A percentile compares a stretch with the other conserved stretches of the same genome.
Evolutionary conservation across 2,113 vertebrate genomes (phyloP).

Genomic region (Perognathus longimembris): DNA sequence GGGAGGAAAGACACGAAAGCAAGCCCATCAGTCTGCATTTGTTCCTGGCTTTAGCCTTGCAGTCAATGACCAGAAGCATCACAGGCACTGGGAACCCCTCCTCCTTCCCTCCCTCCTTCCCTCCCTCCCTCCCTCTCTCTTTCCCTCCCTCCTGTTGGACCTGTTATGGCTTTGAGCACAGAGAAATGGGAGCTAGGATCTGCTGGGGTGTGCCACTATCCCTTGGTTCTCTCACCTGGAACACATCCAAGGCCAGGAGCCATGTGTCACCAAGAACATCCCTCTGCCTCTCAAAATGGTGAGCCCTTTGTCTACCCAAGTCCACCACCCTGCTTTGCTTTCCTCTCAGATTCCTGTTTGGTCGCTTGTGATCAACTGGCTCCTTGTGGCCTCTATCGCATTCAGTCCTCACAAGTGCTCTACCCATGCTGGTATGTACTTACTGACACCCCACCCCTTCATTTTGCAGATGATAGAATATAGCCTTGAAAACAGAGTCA

Average conservation of each 20-base stretch:
- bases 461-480: not conserved
- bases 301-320: not conserved
- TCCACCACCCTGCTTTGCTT: not conserved
- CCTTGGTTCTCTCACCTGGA: too few species aligned
- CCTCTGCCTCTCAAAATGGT: not conserved
- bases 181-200: not conserved
- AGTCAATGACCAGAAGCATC: not conserved
- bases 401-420: not conserved
- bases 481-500: not conserved
- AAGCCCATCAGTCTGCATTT: not conserved
- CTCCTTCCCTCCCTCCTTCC: too few species aligned
- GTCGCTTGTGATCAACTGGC: not conserved
- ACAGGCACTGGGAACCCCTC: not conserved
- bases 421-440: too few species aligned
- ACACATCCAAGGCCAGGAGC: not conserved
- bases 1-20: not conserved
- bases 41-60: not conserved
- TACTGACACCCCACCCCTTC: not conserved
- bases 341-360: not conserved
- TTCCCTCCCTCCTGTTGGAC: not conserved
- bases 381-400: not conserved
- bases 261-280: not conserved
- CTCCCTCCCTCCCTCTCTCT: too few species aligned
- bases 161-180: not conserved
- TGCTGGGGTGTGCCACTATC: not conserved